These are phyloP conservation scores for Pristiophorus japonicus DNA, from an alignment of 2,113 vertebrate genomes.

Conservation along the genomic window DNA sequence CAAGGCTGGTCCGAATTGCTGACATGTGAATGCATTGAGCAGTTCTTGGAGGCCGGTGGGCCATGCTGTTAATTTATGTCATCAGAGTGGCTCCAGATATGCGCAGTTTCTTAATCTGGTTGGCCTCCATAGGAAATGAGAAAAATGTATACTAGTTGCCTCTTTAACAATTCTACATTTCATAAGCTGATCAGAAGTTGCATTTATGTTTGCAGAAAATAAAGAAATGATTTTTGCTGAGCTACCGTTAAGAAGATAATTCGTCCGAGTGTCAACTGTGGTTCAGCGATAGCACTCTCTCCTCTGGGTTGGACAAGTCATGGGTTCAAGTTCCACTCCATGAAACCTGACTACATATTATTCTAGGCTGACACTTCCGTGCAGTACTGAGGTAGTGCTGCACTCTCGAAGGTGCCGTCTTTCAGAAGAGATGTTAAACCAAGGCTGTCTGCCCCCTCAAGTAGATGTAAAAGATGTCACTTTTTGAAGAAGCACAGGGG, in stretches of 20 bases:
- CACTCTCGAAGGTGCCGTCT: neutral
- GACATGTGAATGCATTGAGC: too few relatives aligned
- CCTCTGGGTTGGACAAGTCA: too few relatives aligned
- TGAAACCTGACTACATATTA: neutral
- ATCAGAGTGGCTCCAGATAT: neutral
- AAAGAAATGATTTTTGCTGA: neutral
- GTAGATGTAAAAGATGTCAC: neutral
- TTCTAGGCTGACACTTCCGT: neutral
- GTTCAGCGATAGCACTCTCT: too few relatives aligned
- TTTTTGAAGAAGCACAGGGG: neutral
- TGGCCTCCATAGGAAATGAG: neutral
- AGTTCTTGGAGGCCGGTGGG: too few relatives aligned
- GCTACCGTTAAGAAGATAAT: neutral
- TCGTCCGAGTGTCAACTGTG: too few relatives aligned
- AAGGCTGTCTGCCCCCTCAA: neutral
- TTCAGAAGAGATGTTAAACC: neutral
- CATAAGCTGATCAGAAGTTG: neutral
- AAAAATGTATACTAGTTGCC: neutral
- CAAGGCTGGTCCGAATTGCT: too few relatives aligned
- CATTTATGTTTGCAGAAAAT: neutral
- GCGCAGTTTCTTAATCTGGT: neutral
- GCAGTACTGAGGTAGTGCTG: neutral
- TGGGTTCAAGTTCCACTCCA: neutral
- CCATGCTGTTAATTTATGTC: too few relatives aligned
- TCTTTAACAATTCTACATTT: neutral